phyloP scores from a whole-genome alignment of 2,797 vertebrate genomes.

The Notoglanidium macrostoma region DNA sequence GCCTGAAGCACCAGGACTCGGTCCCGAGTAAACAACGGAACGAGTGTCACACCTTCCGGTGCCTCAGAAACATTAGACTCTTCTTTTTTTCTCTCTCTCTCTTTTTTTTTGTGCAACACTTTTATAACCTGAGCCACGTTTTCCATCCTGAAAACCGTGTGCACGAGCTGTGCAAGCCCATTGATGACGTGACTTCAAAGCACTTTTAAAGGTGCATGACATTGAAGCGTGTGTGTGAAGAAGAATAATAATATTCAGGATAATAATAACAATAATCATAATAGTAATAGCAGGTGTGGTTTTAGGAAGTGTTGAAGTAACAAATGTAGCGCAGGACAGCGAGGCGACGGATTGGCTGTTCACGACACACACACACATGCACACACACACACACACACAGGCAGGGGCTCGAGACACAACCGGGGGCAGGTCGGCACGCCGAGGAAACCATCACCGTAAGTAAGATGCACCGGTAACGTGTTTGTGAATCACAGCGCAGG shows the following conservation, averaged over 20 bases:
- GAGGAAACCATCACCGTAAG: constrained; percentile 62
- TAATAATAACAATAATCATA: background rate
- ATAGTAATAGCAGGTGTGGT: background rate
- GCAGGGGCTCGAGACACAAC: constrained; percentile 67
- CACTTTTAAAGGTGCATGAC: background rate
- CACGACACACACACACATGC: constrained; percentile 55
- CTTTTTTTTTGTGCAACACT: background rate
- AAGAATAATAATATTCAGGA: background rate
- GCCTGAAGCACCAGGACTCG: background rate
- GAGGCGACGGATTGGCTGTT: constrained; percentile 70
- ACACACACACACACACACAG: constrained; percentile 58
- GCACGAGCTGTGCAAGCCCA: background rate
- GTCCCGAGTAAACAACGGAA: background rate
- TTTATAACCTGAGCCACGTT: background rate
- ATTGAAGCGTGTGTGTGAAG: too few relatives aligned
- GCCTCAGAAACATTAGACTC: background rate
- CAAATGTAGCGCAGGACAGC: constrained; percentile 51
- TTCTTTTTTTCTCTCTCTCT: background rate
- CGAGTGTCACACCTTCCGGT: background rate
- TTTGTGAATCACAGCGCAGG: constrained; percentile 45
- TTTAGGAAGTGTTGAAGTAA: constrained; percentile 23
- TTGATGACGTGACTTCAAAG: constrained; percentile 29
- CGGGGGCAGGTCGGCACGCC: constrained; percentile 70
- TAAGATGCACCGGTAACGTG: constrained; percentile 43
- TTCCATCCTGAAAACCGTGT: background rate